phyloP scores from a whole-genome alignment of 2,113 vertebrate species.

The Vulpes vulpes region DNA sequence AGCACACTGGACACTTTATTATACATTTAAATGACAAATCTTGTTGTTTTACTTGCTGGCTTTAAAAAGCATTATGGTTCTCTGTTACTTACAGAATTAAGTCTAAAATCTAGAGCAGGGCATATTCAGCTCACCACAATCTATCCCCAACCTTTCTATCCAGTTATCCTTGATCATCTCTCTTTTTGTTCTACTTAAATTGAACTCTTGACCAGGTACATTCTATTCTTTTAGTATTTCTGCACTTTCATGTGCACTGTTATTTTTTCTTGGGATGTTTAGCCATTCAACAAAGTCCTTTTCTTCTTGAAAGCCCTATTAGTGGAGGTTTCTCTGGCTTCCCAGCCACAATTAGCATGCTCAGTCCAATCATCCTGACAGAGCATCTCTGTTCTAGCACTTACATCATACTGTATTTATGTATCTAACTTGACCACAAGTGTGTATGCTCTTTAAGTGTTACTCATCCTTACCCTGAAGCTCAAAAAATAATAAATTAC shows the following conservation, averaged over 20 bases:
- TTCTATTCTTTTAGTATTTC: neutral
- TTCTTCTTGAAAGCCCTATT: neutral
- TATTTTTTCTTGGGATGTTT: neutral
- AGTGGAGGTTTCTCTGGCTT: neutral
- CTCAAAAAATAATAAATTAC: neutral
- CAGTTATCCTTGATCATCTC: neutral
- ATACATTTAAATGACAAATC: neutral
- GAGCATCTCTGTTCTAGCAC: neutral
- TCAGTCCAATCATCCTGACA: neutral
- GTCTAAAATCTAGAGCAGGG: neutral
- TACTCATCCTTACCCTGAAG: constrained; percentile 2
- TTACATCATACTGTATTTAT: neutral
- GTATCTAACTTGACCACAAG: neutral
- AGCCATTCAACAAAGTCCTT: neutral
- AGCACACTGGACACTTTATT: neutral
- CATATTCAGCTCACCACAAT: neutral
- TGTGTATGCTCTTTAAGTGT: neutral
- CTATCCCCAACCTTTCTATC: neutral
- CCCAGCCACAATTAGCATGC: neutral
- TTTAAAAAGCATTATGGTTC: constrained; percentile 11
- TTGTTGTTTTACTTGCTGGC: neutral
- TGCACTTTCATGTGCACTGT: neutral
- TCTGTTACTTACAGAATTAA: neutral
- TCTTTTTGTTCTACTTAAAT: neutral
- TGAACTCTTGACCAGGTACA: neutral